Base-by-base conservation (phyloP, 2,888 invertebrate species). In the Eurytoma adleriae region DNA sequence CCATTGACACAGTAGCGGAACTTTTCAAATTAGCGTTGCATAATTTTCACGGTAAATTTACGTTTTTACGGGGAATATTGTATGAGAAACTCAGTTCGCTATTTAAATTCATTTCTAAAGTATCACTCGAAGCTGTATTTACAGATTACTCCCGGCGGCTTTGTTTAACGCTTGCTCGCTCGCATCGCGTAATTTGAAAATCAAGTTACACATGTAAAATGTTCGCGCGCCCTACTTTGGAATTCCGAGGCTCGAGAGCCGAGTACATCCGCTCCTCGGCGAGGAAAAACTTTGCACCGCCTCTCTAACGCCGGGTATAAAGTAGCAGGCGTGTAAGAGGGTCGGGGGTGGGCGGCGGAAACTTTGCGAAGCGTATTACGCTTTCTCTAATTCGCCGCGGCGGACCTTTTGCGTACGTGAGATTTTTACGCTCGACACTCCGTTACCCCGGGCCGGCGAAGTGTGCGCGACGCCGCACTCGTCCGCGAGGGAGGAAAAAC, bases 341-440 rank as follows among this genome's bases (percentile, higher is more conserved):
- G 40, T 10, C 40, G 40, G 40, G 10, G 40, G 40, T 10, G 40
- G 40, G 40, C 16, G 64, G 18, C 62, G 59, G 18, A 57, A 76
- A 76, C 75, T 76, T 76, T 54, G 18, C 68, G 68, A 76, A 76
- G 61, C 52, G 61, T 30, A 57, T 76, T 76, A 76, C 61, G 61
- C 68, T 59, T 20, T 76, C 68, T 61, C 69, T 76, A 68, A 76
- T 76, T 69, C 68, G 52, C 27, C 40, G 24, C 1, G 20, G 68
- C 59, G n/a, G 64, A 40, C 18, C 30, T 64, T 76, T 66, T 61
- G 48, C 40, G 66, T 57, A 20, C 67, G 57, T 7, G 74, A 20
- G 57, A 74, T 61, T 69, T 61, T 69, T 7, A 48, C 10, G n/a
- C 50, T 30, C 27, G 48, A 66, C n/a, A 66, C 30, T 20, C 30